Conservation (phyloP, 2,888 invertebrate genomes). For the Dorcus parallelipipedus region DNA sequence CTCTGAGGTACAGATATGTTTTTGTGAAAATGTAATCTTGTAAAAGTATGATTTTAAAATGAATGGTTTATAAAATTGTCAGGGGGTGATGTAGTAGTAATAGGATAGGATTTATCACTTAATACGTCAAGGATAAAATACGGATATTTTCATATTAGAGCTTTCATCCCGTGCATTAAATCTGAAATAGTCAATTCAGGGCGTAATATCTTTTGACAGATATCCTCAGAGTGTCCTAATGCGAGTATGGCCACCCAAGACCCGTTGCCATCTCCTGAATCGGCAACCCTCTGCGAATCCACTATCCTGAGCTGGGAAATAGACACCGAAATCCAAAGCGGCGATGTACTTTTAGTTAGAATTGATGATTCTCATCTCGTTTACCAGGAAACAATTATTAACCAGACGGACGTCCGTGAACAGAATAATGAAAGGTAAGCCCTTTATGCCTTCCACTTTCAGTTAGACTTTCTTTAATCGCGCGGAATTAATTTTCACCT, state of each 20-base stretch:
- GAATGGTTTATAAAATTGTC: no score
- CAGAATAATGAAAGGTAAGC: constrained; percentile 28
- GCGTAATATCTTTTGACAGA: background rate
- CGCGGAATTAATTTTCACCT: no score
- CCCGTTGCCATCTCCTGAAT: background rate
- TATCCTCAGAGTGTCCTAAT: background rate
- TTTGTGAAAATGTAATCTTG: no score
- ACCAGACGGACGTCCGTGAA: constrained; percentile 28
- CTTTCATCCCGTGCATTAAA: no score
- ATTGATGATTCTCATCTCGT: constrained; percentile 62
- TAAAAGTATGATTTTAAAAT: no score
- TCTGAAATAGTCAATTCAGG: no score
- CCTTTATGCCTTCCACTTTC: background rate
- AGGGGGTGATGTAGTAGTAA: no score
- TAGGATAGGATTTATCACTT: no score
- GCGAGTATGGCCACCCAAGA: no score
- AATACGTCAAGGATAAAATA: no score
- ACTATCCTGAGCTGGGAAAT: constrained; percentile 60
- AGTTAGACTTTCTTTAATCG: background rate
- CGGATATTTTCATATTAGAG: no score
- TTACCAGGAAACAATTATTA: constrained; percentile 42
- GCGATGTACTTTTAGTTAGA: constrained; percentile 68
- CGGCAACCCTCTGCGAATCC: constrained; percentile 1
- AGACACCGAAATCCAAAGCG: constrained; percentile 66
- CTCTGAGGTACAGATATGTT: no score